Base-by-base conservation (phyloP, 2,888 invertebrate genomes). In the Leptarthrus brevirostris region DNA sequence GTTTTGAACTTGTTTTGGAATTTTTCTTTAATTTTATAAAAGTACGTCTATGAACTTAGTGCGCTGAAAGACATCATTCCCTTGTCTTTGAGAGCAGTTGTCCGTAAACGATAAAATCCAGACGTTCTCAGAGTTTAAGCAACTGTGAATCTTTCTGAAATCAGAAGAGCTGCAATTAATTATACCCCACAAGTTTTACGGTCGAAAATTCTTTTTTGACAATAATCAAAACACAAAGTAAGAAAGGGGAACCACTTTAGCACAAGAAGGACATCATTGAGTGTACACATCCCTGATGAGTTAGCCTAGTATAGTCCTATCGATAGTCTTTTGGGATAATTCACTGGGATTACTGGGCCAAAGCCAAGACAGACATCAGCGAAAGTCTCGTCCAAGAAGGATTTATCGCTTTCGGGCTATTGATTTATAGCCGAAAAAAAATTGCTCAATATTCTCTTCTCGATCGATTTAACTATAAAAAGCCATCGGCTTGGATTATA, bases 341-440 rank as follows among this genome's bases (percentile, higher is more conserved):
- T 44, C 12, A 12, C 44, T 16, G 16, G 44, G 44, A 44, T 44
- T 44, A 44, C 44, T 44, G 44, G 44, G 12, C 44, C 12, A 14
- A 14, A 14, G n/a, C 44, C 12, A 44, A 44, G 44, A 12, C 44
- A 44, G 44, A 44, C 44, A 44, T 44, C 44, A 44, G n/a, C 44
- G 4, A n/a, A 44, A 44, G 44, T 44, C 44, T 44, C 44, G 44
- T 44, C 12, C 44, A 14, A 44, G 44, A 44, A 44, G 44, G 44
- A 44, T 44, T 44, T 44, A 44, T 44, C 44, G 16, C 44, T 44
- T 44, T 44, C n/a, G 44, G 44, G 44, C 44, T 44, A 44, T 44
- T 44, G 44, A 44, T 44, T 44, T 44, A 44, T 44, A 44, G 44
- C 16, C 44, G 44, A 44, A 44, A 44, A 44, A 44, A 44, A 44